phyloP scores from a whole-genome alignment of 2,888 invertebrate species.

The Pterostichus madidus region DNA sequence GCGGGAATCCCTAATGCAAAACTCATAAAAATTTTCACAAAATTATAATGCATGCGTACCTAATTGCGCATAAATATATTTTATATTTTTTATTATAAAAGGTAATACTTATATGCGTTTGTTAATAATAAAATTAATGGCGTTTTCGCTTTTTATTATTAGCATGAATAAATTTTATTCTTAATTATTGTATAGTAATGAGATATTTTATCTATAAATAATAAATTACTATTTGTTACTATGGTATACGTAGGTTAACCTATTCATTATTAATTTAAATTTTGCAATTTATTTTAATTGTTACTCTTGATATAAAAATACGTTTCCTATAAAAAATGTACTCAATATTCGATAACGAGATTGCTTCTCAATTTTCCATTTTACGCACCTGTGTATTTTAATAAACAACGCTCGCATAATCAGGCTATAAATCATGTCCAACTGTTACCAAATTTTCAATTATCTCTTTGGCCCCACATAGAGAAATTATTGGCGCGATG shows the following conservation, averaged over 20 bases:
- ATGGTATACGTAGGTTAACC: too few relatives aligned
- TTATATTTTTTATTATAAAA: conserved; percentile 16
- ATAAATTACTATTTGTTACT: too few relatives aligned
- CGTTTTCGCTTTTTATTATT: not conserved
- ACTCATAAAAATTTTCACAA: conserved; percentile 22
- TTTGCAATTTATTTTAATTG: too few relatives aligned
- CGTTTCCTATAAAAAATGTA: too few relatives aligned
- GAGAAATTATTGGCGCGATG: not conserved
- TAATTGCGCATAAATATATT: conserved; percentile 37
- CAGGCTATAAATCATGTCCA: not conserved
- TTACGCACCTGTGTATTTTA: not conserved
- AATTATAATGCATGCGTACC: conserved; percentile 31
- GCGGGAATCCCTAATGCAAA: conserved; percentile 5
- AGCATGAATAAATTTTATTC: not conserved
- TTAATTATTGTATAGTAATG: not conserved
- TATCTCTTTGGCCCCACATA: too few relatives aligned
- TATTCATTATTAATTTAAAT: too few relatives aligned
- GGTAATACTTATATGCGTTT: not conserved
- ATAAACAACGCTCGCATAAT: not conserved
- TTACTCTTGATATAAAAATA: too few relatives aligned
- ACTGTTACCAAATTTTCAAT: conserved; percentile 6
- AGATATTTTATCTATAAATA: not conserved
- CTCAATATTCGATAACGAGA: too few relatives aligned
- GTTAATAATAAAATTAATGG: conserved; percentile 31
- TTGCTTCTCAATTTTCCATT: too few relatives aligned